Conservation (phyloP, 2,797 vertebrate species). For the Synaphobranchus kaupii region DNA sequence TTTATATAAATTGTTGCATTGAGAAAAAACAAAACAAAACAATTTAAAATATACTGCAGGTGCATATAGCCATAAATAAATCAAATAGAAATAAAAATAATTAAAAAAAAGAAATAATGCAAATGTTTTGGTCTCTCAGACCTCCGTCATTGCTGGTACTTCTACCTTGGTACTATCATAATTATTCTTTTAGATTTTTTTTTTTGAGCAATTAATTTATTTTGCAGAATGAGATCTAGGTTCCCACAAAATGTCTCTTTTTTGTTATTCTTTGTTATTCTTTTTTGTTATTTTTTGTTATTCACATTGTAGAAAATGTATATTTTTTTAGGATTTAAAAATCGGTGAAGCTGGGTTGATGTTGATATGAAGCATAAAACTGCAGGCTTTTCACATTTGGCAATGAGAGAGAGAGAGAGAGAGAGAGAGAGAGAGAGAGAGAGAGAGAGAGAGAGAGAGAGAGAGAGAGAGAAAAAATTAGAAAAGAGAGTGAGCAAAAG, state of each 20-base stretch:
- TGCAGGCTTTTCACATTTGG: not conserved
- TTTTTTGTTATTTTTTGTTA: not conserved
- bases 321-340: not conserved
- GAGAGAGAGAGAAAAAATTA: not conserved
- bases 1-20: no score
- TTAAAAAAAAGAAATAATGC: no score
- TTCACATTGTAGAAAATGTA: not conserved
- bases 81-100: not conserved
- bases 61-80: not conserved
- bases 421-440: not conserved
- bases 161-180: not conserved
- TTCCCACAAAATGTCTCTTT: not conserved
- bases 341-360: not conserved
- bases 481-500: not conserved
- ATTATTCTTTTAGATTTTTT: not conserved
- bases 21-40: not conserved
- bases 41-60: not conserved
- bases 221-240: not conserved
- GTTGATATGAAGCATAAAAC: not conserved
- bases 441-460: not conserved
- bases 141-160: no score
- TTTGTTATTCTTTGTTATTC: not conserved
- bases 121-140: no score
- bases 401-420: not conserved
- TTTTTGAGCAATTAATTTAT: not conserved